These are phyloP conservation scores for Adelosebastes latens DNA, from an alignment of 2,797 vertebrate species.

Conservation along the genomic window DNA sequence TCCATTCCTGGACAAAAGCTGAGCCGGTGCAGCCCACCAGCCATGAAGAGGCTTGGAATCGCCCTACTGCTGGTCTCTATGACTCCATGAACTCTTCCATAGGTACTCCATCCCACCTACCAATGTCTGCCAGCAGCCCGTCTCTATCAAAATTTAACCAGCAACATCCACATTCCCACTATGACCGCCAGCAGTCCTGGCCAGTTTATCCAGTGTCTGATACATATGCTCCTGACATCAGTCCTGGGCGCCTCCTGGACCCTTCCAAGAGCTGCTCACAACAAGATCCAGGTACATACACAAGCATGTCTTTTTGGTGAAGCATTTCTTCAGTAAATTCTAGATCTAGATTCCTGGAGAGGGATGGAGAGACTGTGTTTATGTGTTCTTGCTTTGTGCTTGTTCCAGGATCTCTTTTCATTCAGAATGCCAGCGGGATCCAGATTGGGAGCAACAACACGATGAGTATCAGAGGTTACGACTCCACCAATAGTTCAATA, in stretches of 20 bases:
- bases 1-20: slow-evolving; percentile 79
- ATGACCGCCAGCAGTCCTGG: slow-evolving; percentile 71
- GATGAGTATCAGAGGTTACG: slow-evolving; percentile 80
- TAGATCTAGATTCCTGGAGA: background rate
- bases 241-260: slow-evolving; percentile 9
- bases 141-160: slow-evolving; percentile 49
- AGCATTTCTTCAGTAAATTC: background rate
- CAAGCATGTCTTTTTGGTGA: background rate
- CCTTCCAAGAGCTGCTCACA: slow-evolving; percentile 21
- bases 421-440: slow-evolving; percentile 85
- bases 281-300: slow-evolving; percentile 66
- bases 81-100: slow-evolving; percentile 14
- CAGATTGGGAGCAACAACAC: slow-evolving; percentile 91
- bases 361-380: background rate
- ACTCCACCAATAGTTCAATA: slow-evolving; percentile 14
- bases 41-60: slow-evolving; percentile 17
- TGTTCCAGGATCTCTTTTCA: slow-evolving; percentile 70
- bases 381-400: slow-evolving; percentile 34
- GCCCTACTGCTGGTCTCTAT: background rate
- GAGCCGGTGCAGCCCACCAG: slow-evolving; percentile 42
- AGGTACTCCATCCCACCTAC: background rate
- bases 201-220: slow-evolving; percentile 64
- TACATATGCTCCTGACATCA: slow-evolving; percentile 49
- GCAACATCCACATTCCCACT: slow-evolving; percentile 38
- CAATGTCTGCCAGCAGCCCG: slow-evolving; percentile 47